Base-by-base conservation (phyloP, 2,888 invertebrate genomes). In the Morinoia aosen region DNA sequence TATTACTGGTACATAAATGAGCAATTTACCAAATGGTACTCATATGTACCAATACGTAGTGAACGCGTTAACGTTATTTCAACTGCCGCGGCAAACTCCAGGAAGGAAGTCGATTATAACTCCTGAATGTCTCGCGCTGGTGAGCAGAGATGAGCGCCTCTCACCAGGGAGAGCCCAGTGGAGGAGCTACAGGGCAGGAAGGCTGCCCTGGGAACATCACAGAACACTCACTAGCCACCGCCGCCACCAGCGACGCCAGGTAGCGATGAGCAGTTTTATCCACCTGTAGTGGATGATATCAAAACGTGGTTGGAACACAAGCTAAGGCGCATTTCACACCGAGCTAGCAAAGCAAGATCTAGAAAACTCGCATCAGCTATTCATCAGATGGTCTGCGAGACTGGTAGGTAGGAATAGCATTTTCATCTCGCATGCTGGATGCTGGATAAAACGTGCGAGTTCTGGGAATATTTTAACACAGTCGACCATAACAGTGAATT, bases 261-360 rank as follows among this genome's bases (percentile, higher is more conserved):
- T 97, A 97, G 16, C 96, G 95, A 95, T 97, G 97, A 10, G 97
- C 95, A 0, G 97, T 97, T 56, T 97, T 96, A 95, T 97, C 97
- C 19, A 97, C 96, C n/a, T 97, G 96, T 14, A 97, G 97, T n/a
- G 48, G 48, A 48, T 48, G 2, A 48, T 56, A 19, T 57, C 61
- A 57, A 8, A 25, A 10, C 11, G 39, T 48, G 2, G 48, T 48
- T 4, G 5, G 48, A 76, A 76, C 76, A 76, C 33, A 76, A 76
- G 76, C 25, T 14, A 16, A 76, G 10, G 64, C 58, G 14, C 58
- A 11, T 64, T 19, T n/a, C n/a, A n/a, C n/a, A n/a, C n/a, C n/a
- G n/a, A n/a, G n/a, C n/a, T n/a, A n/a, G n/a, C n/a, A n/a, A n/a
- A n/a, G n/a, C n/a, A n/a, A n/a, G n/a, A n/a, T n/a, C n/a, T n/a